Evolutionary conservation across 2,797 vertebrate genomes (phyloP).

Genomic region (Pangasius mekongensis): DNA sequence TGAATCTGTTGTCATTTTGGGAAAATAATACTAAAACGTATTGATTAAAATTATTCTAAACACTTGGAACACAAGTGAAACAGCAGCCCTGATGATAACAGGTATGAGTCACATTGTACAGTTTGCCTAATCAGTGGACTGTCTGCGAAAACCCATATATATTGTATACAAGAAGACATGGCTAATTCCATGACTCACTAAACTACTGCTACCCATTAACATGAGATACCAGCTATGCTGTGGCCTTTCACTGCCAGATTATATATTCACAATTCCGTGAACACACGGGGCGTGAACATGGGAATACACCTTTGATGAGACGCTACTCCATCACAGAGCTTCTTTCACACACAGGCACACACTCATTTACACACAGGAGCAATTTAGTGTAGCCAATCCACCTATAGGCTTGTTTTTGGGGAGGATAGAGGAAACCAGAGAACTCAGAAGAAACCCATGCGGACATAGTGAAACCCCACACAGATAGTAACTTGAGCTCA

Average conservation of each 20-base stretch:
- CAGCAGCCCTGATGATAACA: not conserved
- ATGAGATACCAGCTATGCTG: not conserved
- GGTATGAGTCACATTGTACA: not conserved
- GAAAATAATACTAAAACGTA: not conserved
- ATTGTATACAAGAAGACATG: not conserved
- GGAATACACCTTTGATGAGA: not conserved
- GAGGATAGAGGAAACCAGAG: too few relatives aligned
- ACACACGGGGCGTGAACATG: not conserved
- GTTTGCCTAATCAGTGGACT: not conserved
- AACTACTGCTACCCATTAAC: not conserved
- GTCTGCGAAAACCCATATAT: not conserved
- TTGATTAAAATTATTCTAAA: not conserved
- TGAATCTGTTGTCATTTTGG: constrained; percentile 8
- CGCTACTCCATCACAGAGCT: not conserved
- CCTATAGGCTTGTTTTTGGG: not conserved
- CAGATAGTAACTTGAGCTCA: not conserved
- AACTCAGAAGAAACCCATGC: not conserved
- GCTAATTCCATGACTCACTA: not conserved
- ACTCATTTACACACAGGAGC: not conserved
- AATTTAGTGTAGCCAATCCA: not conserved
- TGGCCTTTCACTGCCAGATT: not conserved
- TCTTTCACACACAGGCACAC: not conserved
- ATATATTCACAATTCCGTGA: not conserved
- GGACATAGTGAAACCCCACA: not conserved
- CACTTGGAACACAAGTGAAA: not conserved